These are phyloP conservation scores for Zaprionus camerounensis DNA, from an alignment of 1,140 invertebrate genomes.

Conservation along the genomic window DNA sequence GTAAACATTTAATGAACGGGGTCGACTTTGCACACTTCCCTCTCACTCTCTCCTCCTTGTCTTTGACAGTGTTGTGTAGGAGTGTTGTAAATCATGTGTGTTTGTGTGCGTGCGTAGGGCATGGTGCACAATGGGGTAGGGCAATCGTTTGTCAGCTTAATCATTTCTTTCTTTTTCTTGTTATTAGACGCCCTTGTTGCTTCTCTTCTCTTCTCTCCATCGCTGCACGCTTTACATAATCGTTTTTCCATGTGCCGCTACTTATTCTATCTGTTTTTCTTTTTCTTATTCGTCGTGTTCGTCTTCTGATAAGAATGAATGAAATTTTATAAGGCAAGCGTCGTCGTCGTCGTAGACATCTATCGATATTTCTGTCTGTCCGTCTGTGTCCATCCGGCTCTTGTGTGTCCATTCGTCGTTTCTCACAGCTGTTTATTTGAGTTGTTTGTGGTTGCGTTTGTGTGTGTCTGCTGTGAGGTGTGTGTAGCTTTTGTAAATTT, in stretches of 20 bases:
- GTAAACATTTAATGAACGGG: constrained; percentile 67
- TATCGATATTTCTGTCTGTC: constrained; percentile 54
- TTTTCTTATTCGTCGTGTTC: constrained; percentile 20
- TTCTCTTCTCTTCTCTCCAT: constrained; percentile 18
- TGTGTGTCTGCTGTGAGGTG: constrained; percentile 23
- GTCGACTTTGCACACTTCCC: constrained; percentile 21
- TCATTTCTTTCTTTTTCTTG: constrained; percentile 49
- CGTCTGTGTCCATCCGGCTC: constrained; percentile 22
- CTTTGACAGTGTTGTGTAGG: constrained; percentile 17
- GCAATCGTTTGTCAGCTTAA: constrained; percentile 58
- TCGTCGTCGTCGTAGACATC: constrained; percentile 16
- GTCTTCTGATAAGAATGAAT: constrained; percentile 57
- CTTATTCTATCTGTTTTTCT: constrained; percentile 18
- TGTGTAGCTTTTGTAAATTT: constrained; percentile 44
- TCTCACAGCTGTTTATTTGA: constrained; percentile 54
- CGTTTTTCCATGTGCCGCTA: constrained; percentile 64
- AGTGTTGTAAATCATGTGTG: constrained; percentile 27
- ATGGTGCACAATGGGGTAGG: constrained; percentile 45
- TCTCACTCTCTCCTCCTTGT: constrained; percentile 8
- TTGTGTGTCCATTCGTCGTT: constrained; percentile 17
- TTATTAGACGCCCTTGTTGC: constrained; percentile 29
- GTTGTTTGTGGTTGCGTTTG: constrained; percentile 14
- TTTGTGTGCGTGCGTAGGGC: constrained; percentile 5
- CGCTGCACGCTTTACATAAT: constrained; percentile 68
- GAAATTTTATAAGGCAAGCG: background rate